Evolutionary conservation across 2,797 vertebrate genomes (phyloP).

Genomic region (Channallabes apus): DNA sequence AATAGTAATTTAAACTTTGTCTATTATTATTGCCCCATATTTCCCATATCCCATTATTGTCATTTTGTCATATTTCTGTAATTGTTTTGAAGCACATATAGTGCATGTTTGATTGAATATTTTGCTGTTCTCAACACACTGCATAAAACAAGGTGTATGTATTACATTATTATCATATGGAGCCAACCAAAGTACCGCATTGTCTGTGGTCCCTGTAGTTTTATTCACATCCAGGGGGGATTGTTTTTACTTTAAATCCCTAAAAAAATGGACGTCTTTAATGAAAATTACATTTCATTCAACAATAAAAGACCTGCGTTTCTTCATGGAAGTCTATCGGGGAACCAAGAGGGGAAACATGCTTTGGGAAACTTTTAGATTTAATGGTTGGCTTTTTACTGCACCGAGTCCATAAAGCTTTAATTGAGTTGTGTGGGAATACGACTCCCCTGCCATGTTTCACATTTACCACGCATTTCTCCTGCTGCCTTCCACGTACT

Average conservation of each 20-base stretch:
- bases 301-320: constrained; percentile 67
- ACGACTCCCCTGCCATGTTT: constrained; percentile 84
- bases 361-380: constrained; percentile 88
- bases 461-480: constrained; percentile 55
- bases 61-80: not conserved
- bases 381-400: constrained; percentile 95
- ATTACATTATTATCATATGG: not conserved
- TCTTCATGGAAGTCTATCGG: constrained; percentile 64
- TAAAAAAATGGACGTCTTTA: constrained; percentile 66
- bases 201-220: constrained; percentile 69
- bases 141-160: constrained; percentile 24
- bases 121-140: constrained; percentile 26
- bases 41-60: no score
- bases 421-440: constrained; percentile 91
- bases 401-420: constrained; percentile 93
- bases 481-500: constrained; percentile 25
- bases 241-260: constrained; percentile 43
- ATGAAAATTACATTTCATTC: constrained; percentile 84
- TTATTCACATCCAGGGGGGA: constrained; percentile 85
- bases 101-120: constrained; percentile 23
- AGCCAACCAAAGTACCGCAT: not conserved
- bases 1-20: not conserved
- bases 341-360: constrained; percentile 68
- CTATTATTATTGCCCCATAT: not conserved
- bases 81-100: not conserved